Evolutionary conservation across 2,113 vertebrate genomes (phyloP).

Genomic region (Ammospiza nelsoni): DNA sequence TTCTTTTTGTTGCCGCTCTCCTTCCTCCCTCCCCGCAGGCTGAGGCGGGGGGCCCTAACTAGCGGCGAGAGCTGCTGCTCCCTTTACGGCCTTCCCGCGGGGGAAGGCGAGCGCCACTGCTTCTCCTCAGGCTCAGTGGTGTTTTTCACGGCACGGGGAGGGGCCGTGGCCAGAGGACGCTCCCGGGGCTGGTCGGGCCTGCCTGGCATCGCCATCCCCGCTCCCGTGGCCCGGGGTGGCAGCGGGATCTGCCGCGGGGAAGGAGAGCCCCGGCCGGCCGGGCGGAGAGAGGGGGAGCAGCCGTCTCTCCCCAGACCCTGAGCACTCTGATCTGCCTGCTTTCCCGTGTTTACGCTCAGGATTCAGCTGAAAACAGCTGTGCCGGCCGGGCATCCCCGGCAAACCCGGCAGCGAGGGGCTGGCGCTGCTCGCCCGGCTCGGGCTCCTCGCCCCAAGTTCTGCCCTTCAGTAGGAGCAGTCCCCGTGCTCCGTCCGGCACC

Average conservation of each 20-base stretch:
- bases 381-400: not conserved
- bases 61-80: not conserved
- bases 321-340: not conserved
- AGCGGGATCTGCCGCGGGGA: not conserved
- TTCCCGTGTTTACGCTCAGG: accelerated
- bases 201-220: not conserved
- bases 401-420: not conserved
- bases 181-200: not conserved
- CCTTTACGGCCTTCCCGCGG: not conserved
- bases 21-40: not conserved
- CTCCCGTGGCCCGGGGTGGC: not conserved
- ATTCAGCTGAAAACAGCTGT: not conserved
- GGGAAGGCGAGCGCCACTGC: not conserved
- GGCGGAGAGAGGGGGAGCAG: not conserved
- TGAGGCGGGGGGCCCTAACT: not conserved
- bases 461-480: accelerated
- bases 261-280: too few species aligned
- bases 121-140: not conserved
- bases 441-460: not conserved
- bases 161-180: not conserved
- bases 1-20: not conserved
- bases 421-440: not conserved
- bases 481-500: not conserved
- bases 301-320: not conserved
- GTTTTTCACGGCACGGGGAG: not conserved